Percentiles rank a stretch among this genome's conserved stretches.
These are phyloP conservation scores for Cherax destructor DNA, from an alignment of 1,140 invertebrate species.

Conservation along the genomic window DNA sequence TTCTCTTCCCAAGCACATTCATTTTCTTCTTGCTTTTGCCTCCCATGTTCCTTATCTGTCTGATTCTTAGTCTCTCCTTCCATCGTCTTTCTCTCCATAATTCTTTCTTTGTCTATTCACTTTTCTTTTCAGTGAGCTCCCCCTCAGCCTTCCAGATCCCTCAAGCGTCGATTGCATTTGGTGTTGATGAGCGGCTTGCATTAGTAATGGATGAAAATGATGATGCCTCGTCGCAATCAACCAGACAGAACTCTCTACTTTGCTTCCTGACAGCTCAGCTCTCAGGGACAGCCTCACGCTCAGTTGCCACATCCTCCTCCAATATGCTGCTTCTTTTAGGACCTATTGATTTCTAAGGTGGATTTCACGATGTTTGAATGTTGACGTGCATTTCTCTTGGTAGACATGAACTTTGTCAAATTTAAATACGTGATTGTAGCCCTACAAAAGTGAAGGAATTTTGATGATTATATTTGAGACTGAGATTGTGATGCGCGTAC, in stretches of 20 bases:
- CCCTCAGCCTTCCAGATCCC: slow-evolving; percentile 37
- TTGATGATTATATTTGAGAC: no score
- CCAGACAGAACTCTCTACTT: slow-evolving; percentile 58
- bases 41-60: background rate
- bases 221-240: slow-evolving; percentile 57
- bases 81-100: background rate
- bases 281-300: background rate
- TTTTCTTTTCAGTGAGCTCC: slow-evolving; percentile 1
- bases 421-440: no score
- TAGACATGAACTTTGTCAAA: no score
- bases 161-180: slow-evolving; percentile 62
- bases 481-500: no score
- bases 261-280: slow-evolving; percentile 47
- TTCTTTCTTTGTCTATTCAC: background rate
- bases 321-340: background rate
- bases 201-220: slow-evolving; percentile 62
- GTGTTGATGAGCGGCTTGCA: slow-evolving; percentile 61
- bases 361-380: background rate
- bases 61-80: background rate
- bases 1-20: no score
- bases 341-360: background rate
- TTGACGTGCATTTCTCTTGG: no score
- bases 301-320: background rate
- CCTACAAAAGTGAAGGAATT: no score
- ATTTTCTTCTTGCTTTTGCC: no score